Percentiles rank a stretch among this genome's conserved stretches.
phyloP scores from a whole-genome alignment of 1,140 invertebrate species.

The Drosophila oshimai region DNA sequence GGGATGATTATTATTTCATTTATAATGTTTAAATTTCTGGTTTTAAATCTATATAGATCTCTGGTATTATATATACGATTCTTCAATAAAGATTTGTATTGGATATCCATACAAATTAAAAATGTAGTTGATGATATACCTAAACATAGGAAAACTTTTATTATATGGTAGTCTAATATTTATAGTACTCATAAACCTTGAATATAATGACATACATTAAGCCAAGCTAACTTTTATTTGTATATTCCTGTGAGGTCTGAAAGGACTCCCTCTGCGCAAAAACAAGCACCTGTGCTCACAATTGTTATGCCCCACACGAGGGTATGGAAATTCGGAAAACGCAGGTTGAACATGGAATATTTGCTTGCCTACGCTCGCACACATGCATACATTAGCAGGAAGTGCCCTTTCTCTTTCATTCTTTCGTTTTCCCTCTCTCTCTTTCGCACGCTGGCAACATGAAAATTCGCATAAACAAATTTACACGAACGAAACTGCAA shows the following conservation, averaged over 20 bases:
- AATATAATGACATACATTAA: background rate
- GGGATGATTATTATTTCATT: no score
- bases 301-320: conserved; percentile 4
- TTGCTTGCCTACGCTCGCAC: conserved; percentile 22
- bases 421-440: background rate
- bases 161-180: no score
- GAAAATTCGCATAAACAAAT: conserved; percentile 71
- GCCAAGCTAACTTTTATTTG: background rate
- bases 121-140: no score
- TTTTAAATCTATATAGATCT: no score
- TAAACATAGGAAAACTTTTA: no score
- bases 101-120: no score
- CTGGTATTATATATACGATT: no score
- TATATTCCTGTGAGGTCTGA: background rate
- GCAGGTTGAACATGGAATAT: conserved; percentile 45
- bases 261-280: background rate
- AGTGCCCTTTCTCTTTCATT: background rate
- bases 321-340: conserved; percentile 31
- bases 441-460: conserved; percentile 26
- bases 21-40: no score
- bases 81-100: no score
- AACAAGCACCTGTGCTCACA: conserved; percentile 13
- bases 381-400: conserved; percentile 1
- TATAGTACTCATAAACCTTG: background rate
- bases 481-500: conserved; percentile 68